Evolutionary conservation across 2,113 vertebrate genomes (phyloP), one percentile per base, ranked within the genome.

Genomic region (Strix aluco): DNA sequence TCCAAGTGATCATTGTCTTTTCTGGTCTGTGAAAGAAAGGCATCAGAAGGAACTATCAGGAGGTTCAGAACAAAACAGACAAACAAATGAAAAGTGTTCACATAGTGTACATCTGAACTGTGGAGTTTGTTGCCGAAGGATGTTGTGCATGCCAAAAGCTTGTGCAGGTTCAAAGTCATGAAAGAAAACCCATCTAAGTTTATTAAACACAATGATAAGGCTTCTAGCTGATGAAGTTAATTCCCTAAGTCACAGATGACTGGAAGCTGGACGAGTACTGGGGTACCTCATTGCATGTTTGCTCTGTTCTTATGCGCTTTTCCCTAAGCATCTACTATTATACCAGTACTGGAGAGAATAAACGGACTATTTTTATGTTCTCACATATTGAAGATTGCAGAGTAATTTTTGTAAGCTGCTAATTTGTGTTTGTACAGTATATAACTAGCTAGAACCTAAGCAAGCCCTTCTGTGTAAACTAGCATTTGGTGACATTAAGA

Each of bases 401-500:
- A 71, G 32, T 57, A 84, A 94, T 84, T 91, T 93, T 46, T 92
- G 82, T 85, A 96, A 95, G 72, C 57, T 97, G 90, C 72, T 92
- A 90, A 88, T 94, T 92, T 92, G 29, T 96, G 90, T 95, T 94
- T 95, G 73, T 91, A 72, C 27, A 61, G 93, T 88, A 88, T 44
- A 71, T 67, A 95, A 66, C 84, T 77, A 92, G 58, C 86, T 82
- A 90, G 75, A 96, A 90, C 85, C 69, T 91, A 82, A 88, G 90
- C 81, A 81, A 95, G 72, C 74, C 82, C 82, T 81, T 86, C 92
- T 92, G 77, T 83, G 65, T 84, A 95, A 97, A 95, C 93, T 62
- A 95, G 73, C 87, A 95, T 92, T 90, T 97, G 83, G 96, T 96
- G 91, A 96, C 94, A 96, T 96, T 96, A 88, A 96, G 93, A 57